Evolutionary conservation across 35 echinoderm and acorn worm species (phyloP), one percentile per base, ranked within the genome.

Genomic region (Stichopus chloronotus): DNA sequence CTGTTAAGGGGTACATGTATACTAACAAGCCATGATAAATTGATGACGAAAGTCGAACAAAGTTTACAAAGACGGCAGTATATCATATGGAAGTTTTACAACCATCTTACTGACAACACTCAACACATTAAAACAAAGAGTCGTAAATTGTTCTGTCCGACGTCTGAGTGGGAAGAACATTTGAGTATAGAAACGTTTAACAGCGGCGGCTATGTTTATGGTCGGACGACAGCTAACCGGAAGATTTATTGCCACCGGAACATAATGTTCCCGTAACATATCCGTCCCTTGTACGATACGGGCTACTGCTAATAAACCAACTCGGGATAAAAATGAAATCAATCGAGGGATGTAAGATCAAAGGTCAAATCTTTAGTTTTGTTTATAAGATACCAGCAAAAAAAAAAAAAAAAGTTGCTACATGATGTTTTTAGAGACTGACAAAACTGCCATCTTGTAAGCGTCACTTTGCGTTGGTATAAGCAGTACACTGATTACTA

Each of bases 241-340:
- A 58, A 58, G 82, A 85, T 85, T 85, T 58, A 85, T 85, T 19
- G 14, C 55, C 82, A 85, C 82, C 82, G 82, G 82, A 85, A 85
- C 82, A 60, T 85, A 85, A 58, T 85, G 82, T 58, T 58, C 82
- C 16, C 55, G 82, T 19, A 85, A 85, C 82, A 58, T 85, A 22
- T 57, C 82, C 55, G 56, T 85, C 54, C 82, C 30, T 43, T 43
- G 30, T 21, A 85, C 82, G 82, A 58, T 85, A 85, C 54, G 82
- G 82, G 82, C 82, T 85, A 85, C 82, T 85, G 82, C 82, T 85
- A 85, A 58, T 85, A 85, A 85, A 85, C 82, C 82, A 85, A 85
- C 82, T 85, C 56, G 25, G 55, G 82, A 74, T 58, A 57, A 85
- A 84, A 58, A 85, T 85, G 82, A 85, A 85, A 55, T 56, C 82